These are phyloP conservation scores for Stenodera caucasica DNA, from an alignment of 2,888 invertebrate species.

Conservation along the genomic window DNA sequence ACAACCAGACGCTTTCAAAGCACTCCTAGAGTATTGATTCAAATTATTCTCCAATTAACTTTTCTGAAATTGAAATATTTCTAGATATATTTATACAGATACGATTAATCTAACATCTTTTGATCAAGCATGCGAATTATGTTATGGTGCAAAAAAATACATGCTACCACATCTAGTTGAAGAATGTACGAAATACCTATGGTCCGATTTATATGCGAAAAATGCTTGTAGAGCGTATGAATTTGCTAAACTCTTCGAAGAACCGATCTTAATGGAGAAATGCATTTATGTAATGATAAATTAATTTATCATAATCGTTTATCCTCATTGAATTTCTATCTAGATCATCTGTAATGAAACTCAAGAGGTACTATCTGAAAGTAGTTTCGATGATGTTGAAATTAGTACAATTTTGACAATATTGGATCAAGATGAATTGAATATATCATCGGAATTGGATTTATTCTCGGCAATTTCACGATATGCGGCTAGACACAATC, in stretches of 20 bases:
- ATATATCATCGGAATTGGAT: constrained; percentile 75
- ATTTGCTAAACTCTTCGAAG: constrained; percentile 83
- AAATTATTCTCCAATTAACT: not conserved
- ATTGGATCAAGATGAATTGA: constrained; percentile 73
- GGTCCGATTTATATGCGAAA: constrained; percentile 76
- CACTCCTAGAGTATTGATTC: constrained; percentile 67
- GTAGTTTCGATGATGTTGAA: constrained; percentile 78
- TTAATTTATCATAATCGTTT: too few relatives aligned
- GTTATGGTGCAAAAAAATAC: constrained; percentile 87
- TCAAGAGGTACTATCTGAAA: constrained; percentile 72
- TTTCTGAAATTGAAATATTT: constrained; percentile 35
- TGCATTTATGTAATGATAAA: constrained; percentile 66
- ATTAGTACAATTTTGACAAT: constrained; percentile 73
- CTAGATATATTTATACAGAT: constrained; percentile 80
- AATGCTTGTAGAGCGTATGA: constrained; percentile 86
- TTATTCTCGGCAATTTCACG: constrained; percentile 74
- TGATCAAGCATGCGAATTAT: constrained; percentile 83
- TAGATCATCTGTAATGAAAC: constrained; percentile 79
- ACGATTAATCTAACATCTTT: constrained; percentile 78
- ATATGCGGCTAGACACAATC: constrained; percentile 64
- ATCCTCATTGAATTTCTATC: not conserved
- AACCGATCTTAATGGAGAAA: constrained; percentile 77
- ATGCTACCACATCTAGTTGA: constrained; percentile 83
- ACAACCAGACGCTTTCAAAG: constrained; percentile 83
- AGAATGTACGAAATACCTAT: constrained; percentile 80